Evolutionary conservation across 2,888 invertebrate species (phyloP), one percentile per base, ranked within the genome.

Genomic region (Macropis europaea): DNA sequence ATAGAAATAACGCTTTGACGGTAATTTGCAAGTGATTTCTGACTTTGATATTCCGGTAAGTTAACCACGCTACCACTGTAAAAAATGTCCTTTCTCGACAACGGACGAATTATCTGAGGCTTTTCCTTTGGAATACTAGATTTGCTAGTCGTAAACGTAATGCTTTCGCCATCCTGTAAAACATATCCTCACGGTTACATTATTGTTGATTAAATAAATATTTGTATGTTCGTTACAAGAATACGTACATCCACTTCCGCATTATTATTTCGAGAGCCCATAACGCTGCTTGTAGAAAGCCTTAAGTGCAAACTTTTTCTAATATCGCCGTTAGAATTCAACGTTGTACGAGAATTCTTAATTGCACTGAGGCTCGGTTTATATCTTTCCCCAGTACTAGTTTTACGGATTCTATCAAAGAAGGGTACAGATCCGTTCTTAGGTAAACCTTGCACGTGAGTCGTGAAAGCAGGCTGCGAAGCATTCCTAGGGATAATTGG

Each of bases 61-160:
- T 99, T 97, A 71, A 95, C 93, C 22, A 99, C 96, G 47, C 98
- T 98, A 28, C 99, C 98, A 2, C 97, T 97, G 91, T 99, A 99
- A 92, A 99, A 99, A 86, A 99, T 98, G 90, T 99, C 99, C 88
- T 98, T 97, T 57, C 98, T 93, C 5, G 97, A 97, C 91, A 99
- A 91, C 2, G 98, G 98, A 15, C 97, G 93, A 13, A 97, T 95
- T 92, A 97, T 96, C 77, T 94, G 92, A 47, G 93, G 91, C 75
- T 92, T 92, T 82, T 93, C 93, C 69, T 90, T 90, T 30, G 89
- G 86, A 17, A 86, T 85, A 66, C 88, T 88, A 0, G 92, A 90
- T 72, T 87, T 89, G 68, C 89, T 89, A 26, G 94, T 93, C 17
- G 92, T 92, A 79, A 92, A 92, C 79, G 93, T 94, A 87, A 94